Evolutionary conservation across 1,140 invertebrate genomes (phyloP).

Genomic region (Cotesia vestalis): DNA sequence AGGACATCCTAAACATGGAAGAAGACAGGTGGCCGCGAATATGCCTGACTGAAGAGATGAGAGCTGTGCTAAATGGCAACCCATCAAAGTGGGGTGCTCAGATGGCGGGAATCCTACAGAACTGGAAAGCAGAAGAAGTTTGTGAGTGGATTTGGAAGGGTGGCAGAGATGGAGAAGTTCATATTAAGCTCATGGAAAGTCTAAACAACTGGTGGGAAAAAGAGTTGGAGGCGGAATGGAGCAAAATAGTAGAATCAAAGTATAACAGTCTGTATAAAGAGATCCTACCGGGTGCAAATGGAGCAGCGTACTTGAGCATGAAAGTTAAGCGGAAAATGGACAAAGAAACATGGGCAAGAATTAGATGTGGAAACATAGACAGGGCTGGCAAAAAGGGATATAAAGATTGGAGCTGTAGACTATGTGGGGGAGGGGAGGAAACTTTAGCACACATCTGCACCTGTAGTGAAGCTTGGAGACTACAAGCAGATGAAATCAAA

Average conservation of each 20-base stretch:
- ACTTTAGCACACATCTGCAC: neutral
- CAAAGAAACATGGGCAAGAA: neutral
- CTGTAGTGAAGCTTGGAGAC: neutral
- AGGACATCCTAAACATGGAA: conserved; percentile 4
- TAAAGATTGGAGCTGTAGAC: neutral
- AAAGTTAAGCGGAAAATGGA: neutral
- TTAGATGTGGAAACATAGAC: conserved; percentile 17
- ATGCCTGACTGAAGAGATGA: conserved; percentile 27
- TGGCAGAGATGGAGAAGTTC: conserved; percentile 1
- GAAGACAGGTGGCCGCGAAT: conserved; percentile 27
- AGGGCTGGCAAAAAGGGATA: conserved; percentile 6
- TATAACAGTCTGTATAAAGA: conserved; percentile 22
- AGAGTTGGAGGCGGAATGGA: conserved; percentile 30
- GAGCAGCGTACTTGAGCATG: neutral
- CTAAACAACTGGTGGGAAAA: conserved; percentile 4
- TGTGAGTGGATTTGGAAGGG: neutral
- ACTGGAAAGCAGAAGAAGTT: conserved; percentile 1
- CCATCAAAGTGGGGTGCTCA: neutral
- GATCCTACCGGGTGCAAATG: neutral
- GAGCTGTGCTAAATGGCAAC: conserved; percentile 4
- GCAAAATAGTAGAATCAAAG: conserved; percentile 25
- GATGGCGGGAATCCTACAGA: neutral
- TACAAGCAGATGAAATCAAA: neutral
- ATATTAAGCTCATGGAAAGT: neutral
- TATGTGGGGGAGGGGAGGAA: conserved; percentile 1